A percentile compares a stretch with the other conserved stretches of the same genome.
Evolutionary conservation across 2,113 vertebrate species (phyloP).

Genomic region (Atractosteus spatula): DNA sequence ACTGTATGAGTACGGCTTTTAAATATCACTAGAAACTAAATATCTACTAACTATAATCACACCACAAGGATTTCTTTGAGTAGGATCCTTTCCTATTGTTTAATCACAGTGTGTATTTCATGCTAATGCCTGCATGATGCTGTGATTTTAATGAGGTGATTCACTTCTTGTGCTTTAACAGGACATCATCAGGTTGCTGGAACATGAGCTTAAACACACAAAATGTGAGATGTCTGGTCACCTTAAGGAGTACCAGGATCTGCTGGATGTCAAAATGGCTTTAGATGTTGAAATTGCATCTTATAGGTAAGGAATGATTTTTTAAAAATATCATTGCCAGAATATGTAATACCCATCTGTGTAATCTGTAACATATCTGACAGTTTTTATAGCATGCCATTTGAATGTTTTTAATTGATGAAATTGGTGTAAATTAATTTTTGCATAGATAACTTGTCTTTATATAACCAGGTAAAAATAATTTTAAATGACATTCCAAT

Average conservation of each 20-base stretch:
- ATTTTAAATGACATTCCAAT: no score
- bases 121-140: no score
- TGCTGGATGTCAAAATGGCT: slow-evolving; percentile 10
- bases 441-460: background rate
- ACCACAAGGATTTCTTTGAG: no score
- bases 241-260: slow-evolving; percentile 20
- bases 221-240: slow-evolving; percentile 16
- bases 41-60: no score
- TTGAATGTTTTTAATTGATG: background rate
- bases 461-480: no score
- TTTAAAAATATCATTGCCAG: background rate
- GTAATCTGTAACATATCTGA: no score
- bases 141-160: no score
- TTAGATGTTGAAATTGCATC: slow-evolving; percentile 23
- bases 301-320: slow-evolving; percentile 16
- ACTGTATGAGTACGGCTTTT: no score
- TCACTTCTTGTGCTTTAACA: background rate
- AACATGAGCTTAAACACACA: slow-evolving; percentile 16
- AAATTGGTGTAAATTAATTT: background rate
- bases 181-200: slow-evolving; percentile 13
- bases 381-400: background rate
- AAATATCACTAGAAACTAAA: no score
- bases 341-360: no score
- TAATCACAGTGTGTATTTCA: no score
- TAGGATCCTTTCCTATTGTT: no score